Conservation (phyloP, 1,140 invertebrate genomes). For the Pomacea maculata region DNA sequence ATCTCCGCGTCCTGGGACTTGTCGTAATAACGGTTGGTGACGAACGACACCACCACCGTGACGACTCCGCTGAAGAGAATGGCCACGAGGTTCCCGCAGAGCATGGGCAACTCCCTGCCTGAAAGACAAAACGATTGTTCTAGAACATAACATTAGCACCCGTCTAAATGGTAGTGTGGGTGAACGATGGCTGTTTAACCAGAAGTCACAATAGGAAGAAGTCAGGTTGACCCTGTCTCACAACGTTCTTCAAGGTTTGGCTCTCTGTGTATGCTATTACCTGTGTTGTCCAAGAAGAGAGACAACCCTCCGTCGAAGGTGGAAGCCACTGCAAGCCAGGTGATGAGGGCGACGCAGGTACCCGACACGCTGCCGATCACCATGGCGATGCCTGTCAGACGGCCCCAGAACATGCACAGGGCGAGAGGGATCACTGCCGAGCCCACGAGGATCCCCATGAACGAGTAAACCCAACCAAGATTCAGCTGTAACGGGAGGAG, state of each 20-base stretch:
- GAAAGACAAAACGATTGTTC: conserved; percentile 10
- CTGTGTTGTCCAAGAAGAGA: conserved; percentile 61
- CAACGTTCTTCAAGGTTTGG: background rate
- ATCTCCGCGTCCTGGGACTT: conserved; percentile 37
- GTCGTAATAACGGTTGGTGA: conserved; percentile 42
- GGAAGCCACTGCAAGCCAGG: conserved; percentile 62
- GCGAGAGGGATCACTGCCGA: conserved; percentile 65
- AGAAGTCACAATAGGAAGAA: too few species aligned
- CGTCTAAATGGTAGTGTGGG: too few species aligned
- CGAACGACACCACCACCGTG: conserved; percentile 54
- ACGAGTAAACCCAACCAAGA: conserved; percentile 63
- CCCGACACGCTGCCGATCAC: conserved; percentile 60
- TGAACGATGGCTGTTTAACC: too few species aligned
- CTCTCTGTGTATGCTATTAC: conserved; percentile 28
- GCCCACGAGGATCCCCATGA: conserved; percentile 66
- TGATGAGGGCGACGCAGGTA: conserved; percentile 52
- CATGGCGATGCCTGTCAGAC: conserved; percentile 61
- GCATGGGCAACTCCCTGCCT: conserved; percentile 60
- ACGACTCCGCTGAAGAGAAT: conserved; percentile 61
- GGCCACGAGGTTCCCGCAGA: conserved; percentile 63
- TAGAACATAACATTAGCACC: background rate
- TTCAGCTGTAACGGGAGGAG: conserved; percentile 50
- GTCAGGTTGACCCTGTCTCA: background rate
- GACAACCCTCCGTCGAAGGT: conserved; percentile 56
- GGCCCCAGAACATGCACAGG: conserved; percentile 64